phyloP scores from a whole-genome alignment of 2,888 invertebrate genomes.

The Sipha maydis region DNA sequence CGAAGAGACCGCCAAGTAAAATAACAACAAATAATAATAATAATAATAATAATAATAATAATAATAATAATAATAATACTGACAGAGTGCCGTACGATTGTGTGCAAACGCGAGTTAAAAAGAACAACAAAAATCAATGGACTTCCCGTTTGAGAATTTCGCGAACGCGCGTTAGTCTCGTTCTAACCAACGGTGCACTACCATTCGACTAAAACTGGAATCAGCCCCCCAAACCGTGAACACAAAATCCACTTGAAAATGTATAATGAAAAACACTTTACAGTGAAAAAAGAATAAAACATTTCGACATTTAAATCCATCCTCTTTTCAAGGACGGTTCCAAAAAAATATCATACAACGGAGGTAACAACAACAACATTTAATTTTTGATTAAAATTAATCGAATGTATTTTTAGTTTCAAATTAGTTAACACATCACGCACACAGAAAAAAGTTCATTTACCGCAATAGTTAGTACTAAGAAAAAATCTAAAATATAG shows the following conservation, averaged over 20 bases:
- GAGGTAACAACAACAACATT: not conserved
- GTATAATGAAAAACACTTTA: not conserved
- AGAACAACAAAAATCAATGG: conserved; percentile 19
- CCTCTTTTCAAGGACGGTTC: conserved; percentile 31
- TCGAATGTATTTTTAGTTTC: conserved; percentile 39
- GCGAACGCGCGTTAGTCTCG: not conserved
- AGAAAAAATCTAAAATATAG: not conserved
- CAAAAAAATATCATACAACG: conserved; percentile 17
- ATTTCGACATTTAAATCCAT: not conserved
- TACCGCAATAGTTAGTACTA: not conserved
- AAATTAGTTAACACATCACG: conserved; percentile 22
- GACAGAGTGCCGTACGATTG: conserved; percentile 26
- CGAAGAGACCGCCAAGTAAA: not conserved
- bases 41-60: conserved; percentile 13
- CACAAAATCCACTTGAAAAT: not conserved
- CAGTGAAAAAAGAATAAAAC: not conserved
- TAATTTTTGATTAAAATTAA: conserved; percentile 18
- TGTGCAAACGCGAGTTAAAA: not conserved
- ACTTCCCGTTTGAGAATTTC: conserved; percentile 2
- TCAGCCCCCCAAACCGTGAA: not conserved
- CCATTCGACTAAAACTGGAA: conserved; percentile 1
- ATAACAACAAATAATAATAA: conserved; percentile 41
- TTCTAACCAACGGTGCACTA: not conserved
- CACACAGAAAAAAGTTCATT: not conserved
- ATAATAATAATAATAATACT: not conserved